Base-by-base conservation (phyloP, 1,140 invertebrate species). In the Pseudomyrmex flavicornis region DNA sequence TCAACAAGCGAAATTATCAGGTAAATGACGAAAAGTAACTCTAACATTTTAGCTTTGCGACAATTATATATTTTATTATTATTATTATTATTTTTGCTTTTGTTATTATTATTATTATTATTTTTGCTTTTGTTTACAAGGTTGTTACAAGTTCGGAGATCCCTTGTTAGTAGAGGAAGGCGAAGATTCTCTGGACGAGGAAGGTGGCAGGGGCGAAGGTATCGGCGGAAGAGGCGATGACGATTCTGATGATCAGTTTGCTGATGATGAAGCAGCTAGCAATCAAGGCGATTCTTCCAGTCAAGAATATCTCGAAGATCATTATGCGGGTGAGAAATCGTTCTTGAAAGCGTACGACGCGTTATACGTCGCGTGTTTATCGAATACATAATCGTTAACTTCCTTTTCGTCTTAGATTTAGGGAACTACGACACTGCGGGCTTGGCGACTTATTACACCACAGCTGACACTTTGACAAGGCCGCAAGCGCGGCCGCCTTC, bases 1-100 rank as follows among this genome's bases (percentile, higher is more conserved):
- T 85, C 97, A 98, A 92, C 97, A 98, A 94, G 96, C 96, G 0
- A 97, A 97, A 93, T 93, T 97, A 7, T 97, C 96, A 85, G 97
- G 97, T 95, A 89, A 59, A 17, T 15, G 13, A 2, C 8, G 46
- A 46, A 9, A 66, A 56, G 48, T 15, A 26, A 26, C 48, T 17
- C 4, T 20, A 8, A 54, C 15, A 10, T 17, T 12, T 5, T 1
- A 56, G 4, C 8, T 68, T 74, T 74, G 8, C n/a, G 12, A 4
- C 46, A 48, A 9, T 52, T 52, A 12, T 52, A 52, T n/a, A 50
- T 2, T 46, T 8, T 80, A 46, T 52, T 2, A 56, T 59, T 46
- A 17, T 62, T 44, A 3, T 44, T n/a, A 22, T 35, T 35, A 15
- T 59, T n/a, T n/a, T n/a, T n/a, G n/a, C n/a, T n/a, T n/a, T n/a